Evolutionary conservation across 2,113 vertebrate species (phyloP).

Genomic region (Gymnobelideus leadbeateri): DNA sequence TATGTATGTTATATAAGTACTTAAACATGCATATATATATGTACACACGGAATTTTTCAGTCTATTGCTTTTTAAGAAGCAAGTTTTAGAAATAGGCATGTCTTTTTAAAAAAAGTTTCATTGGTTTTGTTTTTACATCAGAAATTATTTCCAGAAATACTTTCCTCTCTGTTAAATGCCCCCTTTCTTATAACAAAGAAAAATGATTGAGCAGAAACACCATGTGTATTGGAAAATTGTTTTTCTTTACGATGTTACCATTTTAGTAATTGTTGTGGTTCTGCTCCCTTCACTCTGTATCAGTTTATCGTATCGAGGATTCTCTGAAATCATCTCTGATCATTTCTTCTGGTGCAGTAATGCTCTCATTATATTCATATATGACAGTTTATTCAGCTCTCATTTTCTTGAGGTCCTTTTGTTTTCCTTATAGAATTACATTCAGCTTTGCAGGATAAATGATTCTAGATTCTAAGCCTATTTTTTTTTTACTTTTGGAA

Average conservation of each 20-base stretch:
- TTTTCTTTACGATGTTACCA: neutral
- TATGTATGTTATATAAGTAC: slow-evolving; percentile 14
- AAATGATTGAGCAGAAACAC: neutral
- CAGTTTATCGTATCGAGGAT: neutral
- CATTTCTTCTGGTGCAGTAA: neutral
- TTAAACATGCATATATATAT: neutral
- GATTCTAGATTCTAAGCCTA: neutral
- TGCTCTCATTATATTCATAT: neutral
- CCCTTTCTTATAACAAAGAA: neutral
- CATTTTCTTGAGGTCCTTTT: neutral
- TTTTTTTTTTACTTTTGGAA: neutral
- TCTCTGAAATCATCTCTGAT: neutral
- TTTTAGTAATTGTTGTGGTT: neutral
- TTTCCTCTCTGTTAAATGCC: neutral
- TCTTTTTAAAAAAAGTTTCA: neutral
- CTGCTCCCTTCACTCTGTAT: neutral
- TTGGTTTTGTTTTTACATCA: neutral
- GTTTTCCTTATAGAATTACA: neutral
- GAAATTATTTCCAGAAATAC: neutral
- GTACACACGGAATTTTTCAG: neutral
- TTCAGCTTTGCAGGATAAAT: neutral
- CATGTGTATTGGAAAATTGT: neutral
- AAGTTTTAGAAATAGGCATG: neutral
- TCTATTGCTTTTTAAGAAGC: neutral
- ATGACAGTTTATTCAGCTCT: neutral